Conservation (phyloP, 2,888 invertebrate genomes). For the Drosophila rubida region DNA sequence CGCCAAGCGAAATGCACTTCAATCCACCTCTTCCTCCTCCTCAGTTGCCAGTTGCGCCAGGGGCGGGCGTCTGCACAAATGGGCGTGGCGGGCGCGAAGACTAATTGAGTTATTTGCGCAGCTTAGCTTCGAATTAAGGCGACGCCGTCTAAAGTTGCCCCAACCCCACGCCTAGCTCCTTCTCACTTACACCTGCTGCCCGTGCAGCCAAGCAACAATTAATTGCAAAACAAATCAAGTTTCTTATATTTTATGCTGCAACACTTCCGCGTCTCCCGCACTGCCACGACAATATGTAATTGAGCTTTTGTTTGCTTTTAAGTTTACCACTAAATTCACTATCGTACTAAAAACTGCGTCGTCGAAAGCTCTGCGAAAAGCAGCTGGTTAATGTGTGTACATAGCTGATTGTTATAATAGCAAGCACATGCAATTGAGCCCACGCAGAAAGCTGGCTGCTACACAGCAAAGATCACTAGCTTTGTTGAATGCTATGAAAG, state of each 20-base stretch:
- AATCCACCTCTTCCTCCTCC: not conserved
- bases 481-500: no score
- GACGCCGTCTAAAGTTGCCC: not conserved
- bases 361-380: not conserved
- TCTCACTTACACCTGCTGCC: not conserved
- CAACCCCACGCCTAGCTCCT: not conserved
- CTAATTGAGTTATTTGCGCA: constrained; percentile 73
- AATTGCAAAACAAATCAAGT: constrained; percentile 22
- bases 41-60: constrained; percentile 17
- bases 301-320: constrained; percentile 4
- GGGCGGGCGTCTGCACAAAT: constrained; percentile 6
- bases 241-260: constrained; percentile 16
- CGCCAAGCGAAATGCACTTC: constrained; percentile 37
- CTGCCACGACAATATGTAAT: not conserved
- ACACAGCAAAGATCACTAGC: not conserved
- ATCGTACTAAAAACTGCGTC: not conserved
- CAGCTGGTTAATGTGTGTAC: not conserved
- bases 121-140: constrained; percentile 51
- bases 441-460: not conserved
- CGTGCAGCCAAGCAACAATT: constrained; percentile 8
- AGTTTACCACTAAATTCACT: not conserved
- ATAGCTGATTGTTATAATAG: not conserved
- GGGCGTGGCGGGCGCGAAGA: constrained; percentile 43
- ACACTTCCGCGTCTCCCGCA: no score
- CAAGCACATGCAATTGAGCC: not conserved